phyloP scores from a whole-genome alignment of 1,140 invertebrate species.

The Drosophila elegans region DNA sequence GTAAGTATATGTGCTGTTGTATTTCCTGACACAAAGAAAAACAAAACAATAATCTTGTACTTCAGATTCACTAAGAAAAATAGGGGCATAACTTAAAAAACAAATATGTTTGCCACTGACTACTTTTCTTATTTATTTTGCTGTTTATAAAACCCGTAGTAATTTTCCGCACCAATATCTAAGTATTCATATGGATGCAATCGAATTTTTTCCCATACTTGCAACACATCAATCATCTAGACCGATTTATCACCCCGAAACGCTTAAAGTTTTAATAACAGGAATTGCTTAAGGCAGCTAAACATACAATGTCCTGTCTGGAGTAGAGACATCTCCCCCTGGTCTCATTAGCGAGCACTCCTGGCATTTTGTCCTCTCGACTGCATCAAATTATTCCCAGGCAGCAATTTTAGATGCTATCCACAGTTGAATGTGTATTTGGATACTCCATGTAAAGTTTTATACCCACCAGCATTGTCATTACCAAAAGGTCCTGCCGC shows the following conservation, averaged over 20 bases:
- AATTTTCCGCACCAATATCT: constrained; percentile 8
- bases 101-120: no score
- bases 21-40: no score
- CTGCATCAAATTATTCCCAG: constrained; percentile 62
- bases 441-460: constrained; percentile 51
- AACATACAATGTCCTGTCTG: constrained; percentile 14
- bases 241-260: constrained; percentile 55
- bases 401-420: constrained; percentile 52
- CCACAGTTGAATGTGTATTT: constrained; percentile 41
- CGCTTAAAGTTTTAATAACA: constrained; percentile 67
- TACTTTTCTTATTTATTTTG: no score
- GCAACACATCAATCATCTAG: constrained; percentile 46
- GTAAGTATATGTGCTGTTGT: no score
- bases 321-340: constrained; percentile 19
- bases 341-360: constrained; percentile 61
- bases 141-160: no score
- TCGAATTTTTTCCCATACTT: background rate
- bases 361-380: constrained; percentile 38
- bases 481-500: constrained; percentile 45
- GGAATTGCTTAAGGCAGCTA: constrained; percentile 45
- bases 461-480: constrained; percentile 67
- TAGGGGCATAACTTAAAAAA: no score
- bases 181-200: background rate
- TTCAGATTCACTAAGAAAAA: no score
- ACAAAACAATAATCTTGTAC: no score